A percentile compares a stretch with the other conserved stretches of the same genome.
These are phyloP conservation scores for Chrysolina haemoptera DNA, from an alignment of 2,888 invertebrate species.

Conservation along the genomic window DNA sequence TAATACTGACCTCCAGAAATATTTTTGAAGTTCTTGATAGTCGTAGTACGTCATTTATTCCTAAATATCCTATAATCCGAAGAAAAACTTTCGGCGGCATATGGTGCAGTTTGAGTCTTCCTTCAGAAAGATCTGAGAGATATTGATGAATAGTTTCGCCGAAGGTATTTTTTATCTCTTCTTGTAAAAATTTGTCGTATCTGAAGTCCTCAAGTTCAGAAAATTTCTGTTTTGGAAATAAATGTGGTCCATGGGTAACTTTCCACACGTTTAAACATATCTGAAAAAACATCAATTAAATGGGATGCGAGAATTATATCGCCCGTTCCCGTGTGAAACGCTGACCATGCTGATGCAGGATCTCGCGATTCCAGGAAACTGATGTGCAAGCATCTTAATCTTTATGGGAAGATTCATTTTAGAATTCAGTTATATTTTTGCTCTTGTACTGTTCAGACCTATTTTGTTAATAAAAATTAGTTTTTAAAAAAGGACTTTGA, in stretches of 20 bases:
- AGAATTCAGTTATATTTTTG: no score
- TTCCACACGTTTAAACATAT: conserved; percentile 52
- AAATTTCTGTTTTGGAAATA: conserved; percentile 47
- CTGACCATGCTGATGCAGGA: no score
- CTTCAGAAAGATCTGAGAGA: conserved; percentile 41
- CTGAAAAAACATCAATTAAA: no score
- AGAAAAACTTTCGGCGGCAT: conserved; percentile 57
- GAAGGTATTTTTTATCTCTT: conserved; percentile 59
- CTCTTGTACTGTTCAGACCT: no score
- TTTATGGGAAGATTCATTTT: no score
- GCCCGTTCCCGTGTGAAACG: no score
- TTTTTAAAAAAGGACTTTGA: no score
- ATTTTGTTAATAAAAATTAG: no score
- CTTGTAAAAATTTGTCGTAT: conserved; percentile 56
- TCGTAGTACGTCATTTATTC: conserved; percentile 48
- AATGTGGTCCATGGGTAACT: conserved; percentile 51
- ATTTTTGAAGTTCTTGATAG: conserved; percentile 52
- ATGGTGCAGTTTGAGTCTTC: conserved; percentile 50
- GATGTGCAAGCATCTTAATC: no score
- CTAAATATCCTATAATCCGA: conserved; percentile 52
- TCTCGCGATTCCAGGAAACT: no score
- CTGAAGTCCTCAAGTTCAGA: conserved; percentile 55
- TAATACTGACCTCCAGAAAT: conserved; percentile 49
- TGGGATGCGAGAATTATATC: no score
- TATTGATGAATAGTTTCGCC: conserved; percentile 54